Percentiles rank a stretch among this genome's conserved stretches.
These are phyloP conservation scores for Austrolebias charrua DNA, from an alignment of 2,797 vertebrate species.

Conservation along the genomic window DNA sequence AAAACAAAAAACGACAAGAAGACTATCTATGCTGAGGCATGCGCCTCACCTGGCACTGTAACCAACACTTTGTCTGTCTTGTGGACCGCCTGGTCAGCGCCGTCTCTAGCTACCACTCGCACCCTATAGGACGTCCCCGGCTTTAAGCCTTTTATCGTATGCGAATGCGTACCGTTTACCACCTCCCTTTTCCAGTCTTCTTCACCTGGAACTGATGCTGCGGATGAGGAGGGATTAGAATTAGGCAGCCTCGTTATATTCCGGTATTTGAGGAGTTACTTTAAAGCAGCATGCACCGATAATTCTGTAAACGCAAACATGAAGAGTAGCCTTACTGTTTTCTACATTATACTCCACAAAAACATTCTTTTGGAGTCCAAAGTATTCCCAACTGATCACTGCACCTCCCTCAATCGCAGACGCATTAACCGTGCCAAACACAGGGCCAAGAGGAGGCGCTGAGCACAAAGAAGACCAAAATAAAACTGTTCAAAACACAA, in stretches of 20 bases:
- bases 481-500: slow-evolving; percentile 27
- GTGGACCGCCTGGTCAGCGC: slow-evolving; percentile 79
- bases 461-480: slow-evolving; percentile 70
- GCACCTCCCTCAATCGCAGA: slow-evolving; percentile 87
- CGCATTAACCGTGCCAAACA: slow-evolving; percentile 87
- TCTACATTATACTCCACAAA: slow-evolving; percentile 96
- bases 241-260: slow-evolving; percentile 4
- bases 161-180: slow-evolving; percentile 90
- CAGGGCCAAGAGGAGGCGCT: slow-evolving; percentile 84
- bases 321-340: slow-evolving; percentile 88
- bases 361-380: slow-evolving; percentile 89
- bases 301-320: slow-evolving; percentile 26
- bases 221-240: slow-evolving; percentile 41
- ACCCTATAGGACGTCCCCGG: slow-evolving; percentile 93
- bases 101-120: slow-evolving; percentile 89
- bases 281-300: slow-evolving; percentile 11
- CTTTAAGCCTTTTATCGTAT: slow-evolving; percentile 93
- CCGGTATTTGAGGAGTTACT: too few relatives aligned
- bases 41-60: slow-evolving; percentile 93
- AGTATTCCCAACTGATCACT: slow-evolving; percentile 94
- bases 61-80: slow-evolving; percentile 89
- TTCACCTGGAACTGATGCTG: slow-evolving; percentile 83
- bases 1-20: slow-evolving; percentile 16
- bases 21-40: slow-evolving; percentile 60
- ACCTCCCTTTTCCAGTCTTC: slow-evolving; percentile 93